Evolutionary conservation across 1,140 invertebrate species (phyloP), one percentile per base, ranked within the genome.

Genomic region (Holotrichia oblita): DNA sequence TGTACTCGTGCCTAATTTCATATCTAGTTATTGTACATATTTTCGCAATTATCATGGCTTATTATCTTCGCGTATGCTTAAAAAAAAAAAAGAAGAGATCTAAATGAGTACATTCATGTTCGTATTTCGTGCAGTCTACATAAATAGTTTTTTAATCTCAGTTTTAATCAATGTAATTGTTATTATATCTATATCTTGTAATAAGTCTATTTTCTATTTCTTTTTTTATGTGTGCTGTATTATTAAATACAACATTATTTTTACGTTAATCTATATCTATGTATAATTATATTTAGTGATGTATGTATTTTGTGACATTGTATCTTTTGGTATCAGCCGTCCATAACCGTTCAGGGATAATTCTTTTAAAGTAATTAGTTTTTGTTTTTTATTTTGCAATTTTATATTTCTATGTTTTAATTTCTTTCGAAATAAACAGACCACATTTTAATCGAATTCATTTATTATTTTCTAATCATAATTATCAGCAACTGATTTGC

Each of bases 371-470:
- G n/a, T 55, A 17, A 55, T 55, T 55, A 55, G 17, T 34, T 55
- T 55, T 55, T 55, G 48, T 55, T 55, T 55, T 55, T 55, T 12
- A 48, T 48, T 55, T 55, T 55, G 48, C 48, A 55, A 55, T 55
- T 55, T 55, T 55, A 55, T 55, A 55, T 55, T 55, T 55, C 48
- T 55, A 17, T 55, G 48, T 55, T 55, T 55, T 55, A 55, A 17
- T 55, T 55, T 17, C 6, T 55, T 14, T 55, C n/a, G n/a, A 55
- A 55, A 55, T 55, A 55, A 55, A 55, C 17, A 55, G 3, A 17
- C 17, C 48, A 55, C 48, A 17, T 55, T 55, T 55, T 55, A 55
- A 17, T 55, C n/a, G 48, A 55, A 55, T 17, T 7, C 6, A n/a
- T 17, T 55, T 55, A n/a, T 55, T 55, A 17, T 55, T 55, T 34